Base-by-base conservation (phyloP, 2,888 invertebrate genomes). In the Uloborus plumipes region DNA sequence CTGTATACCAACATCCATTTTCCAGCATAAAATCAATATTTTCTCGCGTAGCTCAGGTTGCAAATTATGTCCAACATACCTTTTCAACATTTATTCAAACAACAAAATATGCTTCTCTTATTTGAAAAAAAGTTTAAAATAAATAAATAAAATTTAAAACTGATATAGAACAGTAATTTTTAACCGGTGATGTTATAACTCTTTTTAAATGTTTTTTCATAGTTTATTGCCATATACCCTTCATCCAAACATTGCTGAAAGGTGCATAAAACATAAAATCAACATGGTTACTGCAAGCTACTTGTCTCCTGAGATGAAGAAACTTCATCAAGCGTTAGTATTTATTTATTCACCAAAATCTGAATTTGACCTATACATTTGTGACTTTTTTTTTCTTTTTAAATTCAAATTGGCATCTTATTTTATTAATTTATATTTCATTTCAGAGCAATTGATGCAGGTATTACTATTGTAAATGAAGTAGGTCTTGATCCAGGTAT, bases 401-500 rank as follows among this genome's bases (percentile, higher is more conserved):
- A 7, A 53, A 9, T 15, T 55, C n/a, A 2, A 55, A 0, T 18
- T 55, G 16, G 55, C 20, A 16, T 55, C 22, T 58, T 22, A 26
- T 39, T 39, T 39, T 39, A 11, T 39, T 39, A 7, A 39, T 39
- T 39, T 2, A 39, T 39, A 7, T 39, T 51, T 65, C 61, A 66
- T 86, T 86, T 22, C 86, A 95, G 95, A 75, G 99, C 99, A 0
- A 91, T 92, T 67, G 93, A 94, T 50, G 96, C 96, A 0, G 97
- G 96, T 0, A 91, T 99, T 0, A 98, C 98, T 0, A 92, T 99
- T 59, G 91, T 99, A 85, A 99, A 99, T 88, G 99, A 99, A 90
- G 94, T 98, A 0, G 99, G 99, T 0, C 91, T 99, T 49, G 99
- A 99, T 89, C 99, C 99, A 0, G 99, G 99, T n/a, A 97, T 98